These are phyloP conservation scores for Bombus affinis DNA, from an alignment of 1,140 invertebrate species.

Conservation along the genomic window DNA sequence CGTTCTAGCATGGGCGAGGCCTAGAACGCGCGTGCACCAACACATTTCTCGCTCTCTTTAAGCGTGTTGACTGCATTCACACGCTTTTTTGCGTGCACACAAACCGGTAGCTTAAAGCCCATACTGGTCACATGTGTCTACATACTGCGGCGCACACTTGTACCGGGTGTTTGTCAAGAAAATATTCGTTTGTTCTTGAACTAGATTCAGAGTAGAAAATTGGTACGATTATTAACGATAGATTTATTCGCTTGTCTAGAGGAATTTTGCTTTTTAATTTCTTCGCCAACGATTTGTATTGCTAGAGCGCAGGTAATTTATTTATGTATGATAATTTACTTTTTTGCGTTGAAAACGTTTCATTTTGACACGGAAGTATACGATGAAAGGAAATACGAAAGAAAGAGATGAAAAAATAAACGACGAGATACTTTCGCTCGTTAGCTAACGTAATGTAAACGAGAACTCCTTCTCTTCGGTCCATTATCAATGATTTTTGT, in stretches of 20 bases:
- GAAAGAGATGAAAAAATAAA: not conserved
- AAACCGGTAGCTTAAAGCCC: slow-evolving; percentile 37
- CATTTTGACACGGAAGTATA: not conserved
- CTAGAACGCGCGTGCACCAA: slow-evolving; percentile 37
- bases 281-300: no score
- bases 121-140: slow-evolving; percentile 18
- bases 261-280: not conserved
- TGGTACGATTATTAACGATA: not conserved
- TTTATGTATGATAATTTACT: not conserved
- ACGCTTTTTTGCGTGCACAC: slow-evolving; percentile 35
- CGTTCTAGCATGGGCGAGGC: slow-evolving; percentile 60
- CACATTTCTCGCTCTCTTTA: not conserved
- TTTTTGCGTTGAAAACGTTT: not conserved
- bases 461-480: not conserved
- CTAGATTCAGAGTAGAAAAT: not conserved
- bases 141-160: not conserved
- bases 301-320: no score
- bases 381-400: no score
- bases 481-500: not conserved
- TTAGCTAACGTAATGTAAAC: not conserved
- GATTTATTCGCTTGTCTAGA: not conserved
- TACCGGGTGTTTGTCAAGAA: slow-evolving; percentile 25
- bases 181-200: not conserved
- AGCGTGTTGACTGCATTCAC: not conserved
- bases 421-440: not conserved